Base-by-base conservation (phyloP, 2,888 invertebrate genomes). In the Muscina levida region DNA sequence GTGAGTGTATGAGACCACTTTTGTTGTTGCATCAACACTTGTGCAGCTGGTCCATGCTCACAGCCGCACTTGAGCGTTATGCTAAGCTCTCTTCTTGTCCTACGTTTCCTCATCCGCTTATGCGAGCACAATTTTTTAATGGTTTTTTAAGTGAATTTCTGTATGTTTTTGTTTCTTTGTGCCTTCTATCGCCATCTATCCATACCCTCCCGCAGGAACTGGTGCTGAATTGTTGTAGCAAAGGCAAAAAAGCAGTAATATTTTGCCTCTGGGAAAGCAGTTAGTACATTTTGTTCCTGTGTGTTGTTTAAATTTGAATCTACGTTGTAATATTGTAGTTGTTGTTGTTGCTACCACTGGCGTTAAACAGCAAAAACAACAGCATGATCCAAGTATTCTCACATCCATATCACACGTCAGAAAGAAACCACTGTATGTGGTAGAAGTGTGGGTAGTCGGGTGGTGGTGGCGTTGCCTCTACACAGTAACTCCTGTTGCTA, bases 141-240 rank as follows among this genome's bases (percentile, higher is more conserved):
- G 72, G 53, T 31, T 79, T 79, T 79, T 75, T 75, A 79, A 79
- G 75, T 79, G 72, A 75, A 56, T 65, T 67, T 75, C 17, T 65
- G 59, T n/a, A n/a, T n/a, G n/a, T 57, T 24, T 48, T 73, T 24
- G 1, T 31, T 31, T 31, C 31, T 31, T 31, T 31, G 31, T 5
- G 31, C 46, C 24, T 46, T 51, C 42, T 11, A 57, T 19, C 59
- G 15, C 15, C n/a, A 22, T n/a, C n/a, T n/a, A n/a, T n/a, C n/a
- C n/a, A n/a, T n/a, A n/a, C n/a, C 13, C 11, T 66, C 39, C 67
- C 31, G 31, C 4, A 31, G 31, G 31, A 26, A 39, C 19, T 51
- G 26, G 44, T 44, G 11, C 11, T 4, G 44, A 31, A n/a, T 2
- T 44, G 44, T 4, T 44, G 11, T 44, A 11, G 44, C 13, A 11